Base-by-base conservation (phyloP, 2,888 invertebrate species). In the Drosophila diplacantha region DNA sequence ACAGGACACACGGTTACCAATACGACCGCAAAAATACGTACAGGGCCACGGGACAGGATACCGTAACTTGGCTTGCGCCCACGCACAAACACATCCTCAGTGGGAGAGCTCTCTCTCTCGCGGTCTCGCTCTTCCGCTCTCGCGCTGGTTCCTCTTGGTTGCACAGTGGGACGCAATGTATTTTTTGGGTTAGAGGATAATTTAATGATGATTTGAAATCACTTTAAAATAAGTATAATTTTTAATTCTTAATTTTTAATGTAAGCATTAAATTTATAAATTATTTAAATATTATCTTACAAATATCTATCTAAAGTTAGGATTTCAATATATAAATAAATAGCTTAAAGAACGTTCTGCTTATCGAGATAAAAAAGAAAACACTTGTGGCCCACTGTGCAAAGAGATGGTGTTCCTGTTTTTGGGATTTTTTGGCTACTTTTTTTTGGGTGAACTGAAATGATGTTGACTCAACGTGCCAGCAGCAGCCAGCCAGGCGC, bases 61-160 rank as follows among this genome's bases (percentile, higher is more conserved):
- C 47, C 65, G 51, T 65, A 56, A 44, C 41, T 57, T 61, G 56
- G 47, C 65, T 70, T 78, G 76, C 79, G 73, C 77, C 78, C 76
- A 76, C 79, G 77, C 76, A 75, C 35, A 47, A 55, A 26, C 38
- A 55, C 37, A 38, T 59, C 18, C 38, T 44, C 9, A 38, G 31
- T 26, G 39, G 35, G 18, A 61, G 61, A 59, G 61, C 34, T 39
- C 39, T 46, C 59, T 50, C 56, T 44, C 46, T 37, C 54, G 14
- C 34, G 34, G n/a, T 20, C 18, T 20, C 35, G 41, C 31, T 54
- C 43, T 34, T 34, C 29, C 29, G 39, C 46, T 35, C 31, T 46
- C 39, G 18, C 18, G 18, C 18, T 55, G 55, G 55, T 29, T 55
- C 26, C 58, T 50, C 31, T 22, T 20, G 16, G 9, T 35, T 50